Conservation (phyloP, 2,113 vertebrate genomes). For the Odocoileus virginianus region DNA sequence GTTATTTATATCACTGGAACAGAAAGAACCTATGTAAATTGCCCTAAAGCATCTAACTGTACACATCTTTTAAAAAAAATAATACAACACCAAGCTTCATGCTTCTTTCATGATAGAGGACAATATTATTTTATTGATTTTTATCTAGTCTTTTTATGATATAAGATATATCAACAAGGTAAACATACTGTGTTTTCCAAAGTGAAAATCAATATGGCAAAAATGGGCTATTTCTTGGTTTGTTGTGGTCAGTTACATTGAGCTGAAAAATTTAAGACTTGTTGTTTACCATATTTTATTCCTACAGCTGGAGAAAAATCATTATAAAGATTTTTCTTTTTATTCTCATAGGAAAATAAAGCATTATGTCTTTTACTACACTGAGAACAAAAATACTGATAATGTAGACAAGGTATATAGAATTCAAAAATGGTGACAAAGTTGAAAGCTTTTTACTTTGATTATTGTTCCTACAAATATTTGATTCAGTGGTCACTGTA, state of each 20-base stretch:
- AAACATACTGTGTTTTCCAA: conserved; percentile 51
- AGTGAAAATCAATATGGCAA: conserved; percentile 55
- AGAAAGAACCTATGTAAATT: conserved; percentile 17
- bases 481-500: not conserved
- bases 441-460: not conserved
- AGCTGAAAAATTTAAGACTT: conserved; percentile 33
- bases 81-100: not conserved
- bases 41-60: not conserved
- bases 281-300: conserved; percentile 47
- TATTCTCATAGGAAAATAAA: conserved; percentile 14
- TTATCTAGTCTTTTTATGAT: conserved; percentile 46
- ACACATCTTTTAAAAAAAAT: not conserved
- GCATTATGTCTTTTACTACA: not conserved
- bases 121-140: conserved; percentile 59
- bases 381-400: not conserved
- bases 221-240: conserved; percentile 51
- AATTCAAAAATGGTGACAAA: not conserved
- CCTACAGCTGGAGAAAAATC: conserved; percentile 18
- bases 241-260: conserved; percentile 25
- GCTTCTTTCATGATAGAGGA: conserved; percentile 4
- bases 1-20: not conserved
- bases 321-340: conserved; percentile 38
- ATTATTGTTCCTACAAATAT: not conserved
- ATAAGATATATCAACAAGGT: conserved; percentile 21
- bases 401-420: not conserved